These are phyloP conservation scores for Trogon surrucura DNA, from an alignment of 2,113 vertebrate species.

Conservation along the genomic window DNA sequence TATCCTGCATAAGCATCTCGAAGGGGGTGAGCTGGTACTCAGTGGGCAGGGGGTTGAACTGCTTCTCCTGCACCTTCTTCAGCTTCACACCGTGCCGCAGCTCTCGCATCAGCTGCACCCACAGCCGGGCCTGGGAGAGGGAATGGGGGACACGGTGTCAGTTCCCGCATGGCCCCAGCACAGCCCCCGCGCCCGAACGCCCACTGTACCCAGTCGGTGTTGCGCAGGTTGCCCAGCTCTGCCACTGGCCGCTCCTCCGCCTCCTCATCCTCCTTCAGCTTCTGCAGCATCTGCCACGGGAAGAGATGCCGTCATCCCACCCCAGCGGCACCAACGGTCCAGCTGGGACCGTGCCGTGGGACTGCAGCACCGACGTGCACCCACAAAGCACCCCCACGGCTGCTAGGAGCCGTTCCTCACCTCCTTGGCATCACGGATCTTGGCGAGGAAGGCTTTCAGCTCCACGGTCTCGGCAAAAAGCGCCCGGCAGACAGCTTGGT, in stretches of 20 bases:
- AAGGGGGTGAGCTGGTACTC: conserved; percentile 97
- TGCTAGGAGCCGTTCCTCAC: conserved; percentile 17
- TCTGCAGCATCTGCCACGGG: conserved; percentile 86
- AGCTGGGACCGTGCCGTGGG: accelerated
- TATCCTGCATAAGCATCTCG: conserved; percentile 99
- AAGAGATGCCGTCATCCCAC: not conserved
- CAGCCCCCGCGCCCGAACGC: accelerated
- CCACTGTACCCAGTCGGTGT: conserved; percentile 89
- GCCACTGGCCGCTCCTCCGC: conserved; percentile 72
- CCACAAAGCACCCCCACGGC: not conserved
- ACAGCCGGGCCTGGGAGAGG: conserved; percentile 84
- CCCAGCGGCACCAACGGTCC: not conserved
- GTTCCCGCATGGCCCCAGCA: accelerated
- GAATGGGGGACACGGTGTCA: accelerated
- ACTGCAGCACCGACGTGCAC: not conserved
- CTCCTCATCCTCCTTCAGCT: conserved; percentile 81
- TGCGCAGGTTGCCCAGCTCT: conserved; percentile 86
- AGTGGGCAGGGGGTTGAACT: conserved; percentile 89
- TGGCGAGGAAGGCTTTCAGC: conserved; percentile 91
- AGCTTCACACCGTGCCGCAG: conserved; percentile 93
- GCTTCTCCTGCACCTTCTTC: conserved; percentile 94
- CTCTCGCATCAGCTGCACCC: conserved; percentile 97
- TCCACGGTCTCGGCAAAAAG: conserved; percentile 92
- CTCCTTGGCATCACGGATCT: conserved; percentile 91
- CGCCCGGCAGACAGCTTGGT: conserved; percentile 93